phyloP scores from a whole-genome alignment of 1,140 invertebrate genomes.

The Pseudomyrmex concolor region DNA sequence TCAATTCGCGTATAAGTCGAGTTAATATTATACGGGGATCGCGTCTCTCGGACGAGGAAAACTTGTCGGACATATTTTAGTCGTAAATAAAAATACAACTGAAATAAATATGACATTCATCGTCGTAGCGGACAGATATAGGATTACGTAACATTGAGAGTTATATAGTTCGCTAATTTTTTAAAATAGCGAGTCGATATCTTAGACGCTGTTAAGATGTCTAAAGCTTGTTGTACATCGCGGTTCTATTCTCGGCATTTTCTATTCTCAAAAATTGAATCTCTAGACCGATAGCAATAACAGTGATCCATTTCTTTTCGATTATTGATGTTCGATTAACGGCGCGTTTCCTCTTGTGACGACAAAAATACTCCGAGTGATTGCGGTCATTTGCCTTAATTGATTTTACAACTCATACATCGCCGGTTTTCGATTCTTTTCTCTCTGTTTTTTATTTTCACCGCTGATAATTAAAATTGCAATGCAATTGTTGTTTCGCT shows the following conservation, averaged over 20 bases:
- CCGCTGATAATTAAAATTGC: conserved; percentile 15
- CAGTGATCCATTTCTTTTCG: conserved; percentile 20
- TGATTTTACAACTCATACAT: conserved; percentile 26
- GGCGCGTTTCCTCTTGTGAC: background rate
- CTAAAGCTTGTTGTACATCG: background rate
- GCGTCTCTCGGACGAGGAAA: no score
- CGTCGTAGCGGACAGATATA: no score
- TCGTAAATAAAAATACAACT: no score
- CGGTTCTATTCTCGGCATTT: background rate
- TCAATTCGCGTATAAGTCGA: background rate
- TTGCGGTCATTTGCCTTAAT: conserved; percentile 26
- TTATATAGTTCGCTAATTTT: background rate
- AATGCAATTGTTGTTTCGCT: background rate
- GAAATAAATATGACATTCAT: no score
- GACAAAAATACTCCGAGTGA: conserved; percentile 3
- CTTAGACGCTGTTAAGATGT: background rate
- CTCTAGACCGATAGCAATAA: background rate
- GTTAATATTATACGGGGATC: no score
- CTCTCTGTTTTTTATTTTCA: background rate
- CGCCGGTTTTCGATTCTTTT: no score
- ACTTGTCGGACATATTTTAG: no score
- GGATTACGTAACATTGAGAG: no score
- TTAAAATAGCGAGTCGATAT: background rate
- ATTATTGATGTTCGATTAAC: conserved; percentile 22
- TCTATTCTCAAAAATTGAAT: background rate